Evolutionary conservation across 2,113 vertebrate species (phyloP), one percentile per base, ranked within the genome.

Genomic region (Pollachius pollachius): DNA sequence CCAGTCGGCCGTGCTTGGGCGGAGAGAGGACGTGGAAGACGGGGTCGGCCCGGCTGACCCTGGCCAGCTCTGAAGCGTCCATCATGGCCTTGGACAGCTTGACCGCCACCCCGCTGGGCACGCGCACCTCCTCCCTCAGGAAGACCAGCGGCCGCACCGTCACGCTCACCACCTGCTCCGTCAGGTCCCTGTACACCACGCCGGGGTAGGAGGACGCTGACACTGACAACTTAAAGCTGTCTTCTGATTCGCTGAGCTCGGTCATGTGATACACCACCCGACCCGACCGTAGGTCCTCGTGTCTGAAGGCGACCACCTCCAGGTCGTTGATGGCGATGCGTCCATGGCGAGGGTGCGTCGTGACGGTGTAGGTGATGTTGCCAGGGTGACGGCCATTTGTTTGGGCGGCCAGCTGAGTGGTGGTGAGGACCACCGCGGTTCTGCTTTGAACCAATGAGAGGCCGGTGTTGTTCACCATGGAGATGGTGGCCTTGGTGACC

Each of bases 11-110:
- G 1, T 95, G 87, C 77, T 84, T 85, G 0, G 94, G 95, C 1
- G 91, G 88, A 13, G 91, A 83, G 19, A 91, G 78, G 74, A 96
- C 90, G 84, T 94, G 91, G 88, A 94, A 98, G 12, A 59, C 77
- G 1, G 95, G 95, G 73, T 94, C 89, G 9, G 89, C 94, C 15
- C 91, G 84, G 68, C 93, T 96, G 79, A 94, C 84, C 64, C 85
- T 88, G 1, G 92, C 94, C 60, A 99, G 90, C 68, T 94, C 91
- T 0, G 92, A 94, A 61, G 94, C 95, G 82, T 96, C 90, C 3
- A 98, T 90, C 79, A 97, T 92, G 74, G 88, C 79, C 52, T 86
- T 92, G 68, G 87, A 88, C 74, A 99, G 85, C 62, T 81, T 91
- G 37, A 94, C 92, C 4, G 83, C 69, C 1, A 90, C 82, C 3